Evolutionary conservation across 2,113 vertebrate species (phyloP).

Genomic region (Erythrolamprus reginae): DNA sequence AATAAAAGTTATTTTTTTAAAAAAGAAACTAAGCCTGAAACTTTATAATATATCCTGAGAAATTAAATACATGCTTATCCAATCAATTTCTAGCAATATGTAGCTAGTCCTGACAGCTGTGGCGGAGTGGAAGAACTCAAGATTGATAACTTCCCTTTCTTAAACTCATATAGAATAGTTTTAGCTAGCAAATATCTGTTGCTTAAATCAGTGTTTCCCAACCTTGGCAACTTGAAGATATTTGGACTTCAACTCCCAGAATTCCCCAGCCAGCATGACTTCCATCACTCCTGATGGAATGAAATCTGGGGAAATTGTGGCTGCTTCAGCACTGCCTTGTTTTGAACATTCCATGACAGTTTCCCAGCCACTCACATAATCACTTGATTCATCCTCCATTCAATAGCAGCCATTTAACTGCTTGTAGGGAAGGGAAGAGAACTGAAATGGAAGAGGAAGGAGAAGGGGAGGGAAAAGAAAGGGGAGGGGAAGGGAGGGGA

Average conservation of each 20-base stretch:
- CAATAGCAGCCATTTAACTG: background rate
- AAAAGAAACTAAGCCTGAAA: no score
- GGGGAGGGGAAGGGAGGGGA: rapidly evolving
- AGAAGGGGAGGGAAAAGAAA: no score
- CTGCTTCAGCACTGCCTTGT: background rate
- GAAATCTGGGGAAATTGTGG: background rate
- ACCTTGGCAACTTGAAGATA: no score
- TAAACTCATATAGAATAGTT: background rate
- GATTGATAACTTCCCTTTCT: background rate
- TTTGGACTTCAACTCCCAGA: no score
- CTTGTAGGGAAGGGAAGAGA: background rate
- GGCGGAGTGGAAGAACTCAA: background rate
- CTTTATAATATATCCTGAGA: background rate
- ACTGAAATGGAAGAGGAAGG: no score
- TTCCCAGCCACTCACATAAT: background rate
- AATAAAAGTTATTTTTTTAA: no score
- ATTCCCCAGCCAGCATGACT: background rate
- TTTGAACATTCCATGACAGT: background rate
- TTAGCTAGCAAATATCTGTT: background rate
- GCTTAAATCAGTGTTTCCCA: no score
- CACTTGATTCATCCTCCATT: background rate
- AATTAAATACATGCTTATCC: background rate
- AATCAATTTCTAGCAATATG: background rate
- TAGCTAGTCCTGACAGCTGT: background rate
- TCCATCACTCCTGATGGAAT: background rate